Evolutionary conservation across 2,888 invertebrate genomes (phyloP).

Genomic region (Limnephilus lunatus): DNA sequence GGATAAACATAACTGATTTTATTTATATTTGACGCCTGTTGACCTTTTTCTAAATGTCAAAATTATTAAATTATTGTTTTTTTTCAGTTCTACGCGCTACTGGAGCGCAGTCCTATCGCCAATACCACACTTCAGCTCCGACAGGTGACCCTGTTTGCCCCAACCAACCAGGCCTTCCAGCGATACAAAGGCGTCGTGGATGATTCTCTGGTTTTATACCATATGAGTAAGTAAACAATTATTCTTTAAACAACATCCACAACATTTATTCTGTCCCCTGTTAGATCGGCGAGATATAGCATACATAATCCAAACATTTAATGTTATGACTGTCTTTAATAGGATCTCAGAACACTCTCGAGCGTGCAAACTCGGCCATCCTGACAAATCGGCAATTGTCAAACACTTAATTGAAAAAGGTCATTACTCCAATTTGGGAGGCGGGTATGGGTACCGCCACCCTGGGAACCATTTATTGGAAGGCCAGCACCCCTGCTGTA

Average conservation of each 20-base stretch:
- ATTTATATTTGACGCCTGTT: no score
- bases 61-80: conserved; percentile 67
- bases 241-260: neutral
- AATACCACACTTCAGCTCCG: conserved; percentile 85
- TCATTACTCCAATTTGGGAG: no score
- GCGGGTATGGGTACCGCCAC: no score
- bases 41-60: no score
- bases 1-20: no score
- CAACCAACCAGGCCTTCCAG: conserved; percentile 92
- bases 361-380: neutral
- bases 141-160: conserved; percentile 91
- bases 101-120: conserved; percentile 85
- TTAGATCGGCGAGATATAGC: no score
- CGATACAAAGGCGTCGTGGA: conserved; percentile 80
- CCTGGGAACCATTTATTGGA: no score
- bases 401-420: no score
- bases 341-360: neutral
- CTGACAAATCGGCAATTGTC: neutral
- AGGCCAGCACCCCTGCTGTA: no score
- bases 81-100: conserved; percentile 87
- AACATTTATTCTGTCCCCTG: neutral
- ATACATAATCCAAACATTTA: no score
- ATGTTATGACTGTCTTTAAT: no score
- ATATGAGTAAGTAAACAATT: conserved; percentile 85
- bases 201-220: conserved; percentile 84